Evolutionary conservation across 1,140 invertebrate genomes (phyloP).

Genomic region (Micrasema minimum): DNA sequence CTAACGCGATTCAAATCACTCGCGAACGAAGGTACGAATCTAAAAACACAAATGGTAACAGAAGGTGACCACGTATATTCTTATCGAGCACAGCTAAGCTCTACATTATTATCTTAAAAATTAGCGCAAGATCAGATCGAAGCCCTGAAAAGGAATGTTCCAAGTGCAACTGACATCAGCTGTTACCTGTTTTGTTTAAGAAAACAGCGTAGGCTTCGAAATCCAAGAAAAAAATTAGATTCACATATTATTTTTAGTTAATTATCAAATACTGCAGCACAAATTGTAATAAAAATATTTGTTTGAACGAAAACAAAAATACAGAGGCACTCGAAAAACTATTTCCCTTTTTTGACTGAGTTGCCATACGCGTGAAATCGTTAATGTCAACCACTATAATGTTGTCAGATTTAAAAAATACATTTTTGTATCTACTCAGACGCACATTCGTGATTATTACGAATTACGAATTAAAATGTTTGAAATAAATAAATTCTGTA

Average conservation of each 20-base stretch:
- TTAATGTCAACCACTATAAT: conserved; percentile 20
- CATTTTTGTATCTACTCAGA: background rate
- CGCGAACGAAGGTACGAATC: conserved; percentile 3
- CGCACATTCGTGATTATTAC: no score
- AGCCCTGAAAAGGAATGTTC: conserved; percentile 37
- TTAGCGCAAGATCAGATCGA: conserved; percentile 37
- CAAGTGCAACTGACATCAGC: conserved; percentile 45
- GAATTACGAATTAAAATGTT: no score
- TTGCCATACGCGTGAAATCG: conserved; percentile 28
- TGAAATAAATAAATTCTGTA: no score
- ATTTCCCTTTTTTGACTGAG: conserved; percentile 31
- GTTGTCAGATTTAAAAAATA: background rate
- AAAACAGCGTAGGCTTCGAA: conserved; percentile 18
- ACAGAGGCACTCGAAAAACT: conserved; percentile 31
- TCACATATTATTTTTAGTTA: conserved; percentile 32
- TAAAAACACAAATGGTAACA: conserved; percentile 15
- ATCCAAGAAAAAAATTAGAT: conserved; percentile 23
- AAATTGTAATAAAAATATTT: conserved; percentile 20
- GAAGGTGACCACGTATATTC: conserved; percentile 12
- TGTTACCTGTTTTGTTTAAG: conserved; percentile 41
- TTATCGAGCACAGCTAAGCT: conserved; percentile 9
- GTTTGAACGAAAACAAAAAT: conserved; percentile 43
- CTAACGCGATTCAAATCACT: conserved; percentile 22
- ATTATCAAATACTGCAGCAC: conserved; percentile 32
- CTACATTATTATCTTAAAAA: conserved; percentile 33